Evolutionary conservation across 2,888 invertebrate genomes (phyloP).

Genomic region (Asteroscopus sphinx): DNA sequence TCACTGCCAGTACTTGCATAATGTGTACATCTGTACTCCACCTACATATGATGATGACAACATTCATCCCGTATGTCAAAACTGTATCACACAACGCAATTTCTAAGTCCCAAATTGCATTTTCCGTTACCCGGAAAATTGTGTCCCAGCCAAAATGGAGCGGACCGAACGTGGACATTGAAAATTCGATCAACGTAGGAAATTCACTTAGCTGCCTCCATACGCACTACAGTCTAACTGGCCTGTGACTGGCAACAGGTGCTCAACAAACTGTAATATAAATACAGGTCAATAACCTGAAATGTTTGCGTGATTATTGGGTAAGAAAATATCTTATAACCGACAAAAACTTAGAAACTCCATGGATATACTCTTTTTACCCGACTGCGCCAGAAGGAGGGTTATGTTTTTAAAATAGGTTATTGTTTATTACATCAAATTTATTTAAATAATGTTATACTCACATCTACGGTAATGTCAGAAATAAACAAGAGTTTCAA

Average conservation of each 20-base stretch:
- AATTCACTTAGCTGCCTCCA: constrained; percentile 31
- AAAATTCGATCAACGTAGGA: constrained; percentile 43
- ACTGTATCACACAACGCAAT: constrained; percentile 23
- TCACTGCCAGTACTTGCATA: too few relatives aligned
- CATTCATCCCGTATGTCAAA: constrained; percentile 1
- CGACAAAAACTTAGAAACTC: neutral
- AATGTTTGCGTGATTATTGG: neutral
- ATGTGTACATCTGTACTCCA: too few relatives aligned
- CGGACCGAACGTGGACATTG: constrained; percentile 18
- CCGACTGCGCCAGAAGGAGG: too few relatives aligned
- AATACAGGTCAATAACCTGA: neutral
- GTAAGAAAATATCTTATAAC: neutral
- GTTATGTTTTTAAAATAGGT: too few relatives aligned
- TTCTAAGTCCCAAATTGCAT: constrained; percentile 27
- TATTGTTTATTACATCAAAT: too few relatives aligned
- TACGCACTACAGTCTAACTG: constrained; percentile 12
- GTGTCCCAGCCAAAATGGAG: constrained; percentile 11
- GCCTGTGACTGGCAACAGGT: constrained; percentile 35
- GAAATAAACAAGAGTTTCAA: too few relatives aligned
- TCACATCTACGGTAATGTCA: too few relatives aligned
- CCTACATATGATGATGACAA: neutral
- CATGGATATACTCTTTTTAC: too few relatives aligned
- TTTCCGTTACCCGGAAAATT: too few relatives aligned
- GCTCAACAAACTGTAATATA: constrained; percentile 12
- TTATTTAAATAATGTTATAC: too few relatives aligned